Evolutionary conservation across 2,797 vertebrate species (phyloP).

Genomic region (Pachyuromys duprasi): DNA sequence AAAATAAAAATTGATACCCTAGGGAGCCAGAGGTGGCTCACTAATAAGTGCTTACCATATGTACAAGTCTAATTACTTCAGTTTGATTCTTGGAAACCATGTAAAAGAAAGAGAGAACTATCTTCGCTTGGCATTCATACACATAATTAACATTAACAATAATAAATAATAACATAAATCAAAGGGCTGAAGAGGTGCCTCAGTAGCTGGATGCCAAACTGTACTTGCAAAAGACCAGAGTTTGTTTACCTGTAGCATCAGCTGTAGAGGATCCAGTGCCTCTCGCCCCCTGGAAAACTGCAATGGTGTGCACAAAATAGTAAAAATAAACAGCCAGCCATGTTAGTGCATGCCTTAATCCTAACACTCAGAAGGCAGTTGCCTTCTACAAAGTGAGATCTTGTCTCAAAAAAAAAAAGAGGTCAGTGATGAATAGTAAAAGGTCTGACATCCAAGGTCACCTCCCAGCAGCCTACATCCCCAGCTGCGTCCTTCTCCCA

Average conservation of each 20-base stretch:
- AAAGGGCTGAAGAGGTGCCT: neutral
- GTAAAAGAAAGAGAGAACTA: neutral
- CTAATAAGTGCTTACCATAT: neutral
- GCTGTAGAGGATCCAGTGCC: neutral
- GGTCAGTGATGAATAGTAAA: constrained; percentile 32
- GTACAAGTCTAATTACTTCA: neutral
- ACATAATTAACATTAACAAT: neutral
- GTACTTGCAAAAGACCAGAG: neutral
- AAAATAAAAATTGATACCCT: neutral
- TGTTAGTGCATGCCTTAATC: neutral
- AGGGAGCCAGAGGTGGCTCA: neutral
- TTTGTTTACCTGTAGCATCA: neutral
- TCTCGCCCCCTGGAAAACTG: neutral
- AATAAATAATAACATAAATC: neutral
- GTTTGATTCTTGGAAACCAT: neutral
- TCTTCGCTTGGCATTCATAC: neutral
- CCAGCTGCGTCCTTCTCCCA: constrained; percentile 17
- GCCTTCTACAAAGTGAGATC: neutral
- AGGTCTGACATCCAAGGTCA: neutral
- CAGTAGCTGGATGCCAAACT: neutral
- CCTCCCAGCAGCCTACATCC: neutral
- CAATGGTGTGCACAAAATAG: neutral
- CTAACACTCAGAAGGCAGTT: neutral
- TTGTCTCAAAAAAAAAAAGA: neutral
- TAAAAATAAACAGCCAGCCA: neutral